These are phyloP conservation scores for Copidosoma aretas DNA, from an alignment of 2,888 invertebrate genomes.

Conservation along the genomic window DNA sequence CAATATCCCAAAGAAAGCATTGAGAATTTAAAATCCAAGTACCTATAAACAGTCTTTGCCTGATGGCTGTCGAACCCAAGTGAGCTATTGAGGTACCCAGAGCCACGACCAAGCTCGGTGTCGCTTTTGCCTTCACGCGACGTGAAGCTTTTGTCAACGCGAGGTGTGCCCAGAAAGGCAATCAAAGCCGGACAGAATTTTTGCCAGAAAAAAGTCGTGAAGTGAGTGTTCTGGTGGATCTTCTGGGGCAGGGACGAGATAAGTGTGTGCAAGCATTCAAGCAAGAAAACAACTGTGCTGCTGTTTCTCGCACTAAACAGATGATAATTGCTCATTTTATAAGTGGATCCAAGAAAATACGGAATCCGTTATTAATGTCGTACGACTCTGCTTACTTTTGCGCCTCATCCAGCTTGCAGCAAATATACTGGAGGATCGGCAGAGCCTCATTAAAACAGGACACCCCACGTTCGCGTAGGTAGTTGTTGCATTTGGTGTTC, in stretches of 20 bases:
- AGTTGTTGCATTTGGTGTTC: conserved; percentile 58
- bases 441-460: conserved; percentile 90
- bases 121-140: conserved; percentile 67
- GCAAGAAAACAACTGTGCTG: conserved; percentile 75
- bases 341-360: background rate
- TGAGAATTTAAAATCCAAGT: conserved; percentile 22
- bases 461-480: conserved; percentile 70
- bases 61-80: conserved; percentile 83
- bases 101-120: conserved; percentile 69
- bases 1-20: no score
- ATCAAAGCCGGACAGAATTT: conserved; percentile 90
- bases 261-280: conserved; percentile 86
- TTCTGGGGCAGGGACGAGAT: conserved; percentile 83
- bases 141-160: conserved; percentile 80
- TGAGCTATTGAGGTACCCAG: conserved; percentile 74
- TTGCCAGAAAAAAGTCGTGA: conserved; percentile 90
- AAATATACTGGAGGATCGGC: conserved; percentile 87
- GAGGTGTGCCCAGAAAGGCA: conserved; percentile 85
- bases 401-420: conserved; percentile 83
- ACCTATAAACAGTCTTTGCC: conserved; percentile 89
- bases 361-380: background rate
- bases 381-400: conserved; percentile 68
- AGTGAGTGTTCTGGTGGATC: conserved; percentile 83
- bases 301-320: conserved; percentile 63
- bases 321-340: no score